Base-by-base conservation (phyloP, 2,888 invertebrate species). In the Linnaemya vulpina region DNA sequence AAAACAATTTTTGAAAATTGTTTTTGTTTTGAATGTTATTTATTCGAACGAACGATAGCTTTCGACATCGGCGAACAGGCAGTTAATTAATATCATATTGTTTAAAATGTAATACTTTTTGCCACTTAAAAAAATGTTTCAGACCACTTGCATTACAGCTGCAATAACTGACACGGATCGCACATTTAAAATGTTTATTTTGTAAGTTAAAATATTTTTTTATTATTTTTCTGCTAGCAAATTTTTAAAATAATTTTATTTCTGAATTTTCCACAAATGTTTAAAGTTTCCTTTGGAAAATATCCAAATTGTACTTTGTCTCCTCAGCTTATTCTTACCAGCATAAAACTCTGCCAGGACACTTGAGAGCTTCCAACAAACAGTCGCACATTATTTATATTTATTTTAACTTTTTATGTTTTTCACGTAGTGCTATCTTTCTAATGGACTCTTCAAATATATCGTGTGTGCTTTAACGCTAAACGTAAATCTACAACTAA, bases 321-420 rank as follows among this genome's bases (percentile, higher is more conserved):
- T 25, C 15, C 11, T 43, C 1, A 46, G 15, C 20, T 46, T 10
- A 0, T 62, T 88, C 91, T 90, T 89, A 91, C 91, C 91, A 91
- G 87, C 91, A 91, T 55, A 89, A 83, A 20, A 91, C 88, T 87
- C 89, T 90, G 86, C 89, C 91, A 15, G 91, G 91, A 80, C 91
- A 91, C 86, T 91, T 91, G 0, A 91, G 83, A 82, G 89, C 89
- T 86, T 91, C 91, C 83, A 90, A 90, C 11, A 89, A 81, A 83
- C 89, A 89, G 78, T 89, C 87, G 83, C 91, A 90, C 91, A 91
- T 91, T 77, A 89, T 89, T 7, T 70, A 46, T 62, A 60, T 60
- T 7, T n/a, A 43, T 43, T 25, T 55, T 7, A 40, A 70, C 5
- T 20, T 15, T 53, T 49, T 38, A 2, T 71, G 46, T 46, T 46